Evolutionary conservation across 2,888 invertebrate species (phyloP).

Genomic region (Apeira syringaria): DNA sequence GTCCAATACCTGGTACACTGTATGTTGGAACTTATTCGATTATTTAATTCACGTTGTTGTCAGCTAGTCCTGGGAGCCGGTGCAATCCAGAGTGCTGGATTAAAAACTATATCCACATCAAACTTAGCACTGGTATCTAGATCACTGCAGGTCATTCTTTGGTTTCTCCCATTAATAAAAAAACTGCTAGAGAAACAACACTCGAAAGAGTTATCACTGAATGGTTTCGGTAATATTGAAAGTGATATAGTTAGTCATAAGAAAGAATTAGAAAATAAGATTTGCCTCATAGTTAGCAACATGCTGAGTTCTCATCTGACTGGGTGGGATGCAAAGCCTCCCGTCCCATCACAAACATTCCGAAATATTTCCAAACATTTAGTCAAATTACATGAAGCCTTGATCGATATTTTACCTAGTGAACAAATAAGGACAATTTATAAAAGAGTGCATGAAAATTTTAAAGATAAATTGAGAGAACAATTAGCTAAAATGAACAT

Average conservation of each 20-base stretch:
- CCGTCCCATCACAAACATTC: constrained; percentile 96
- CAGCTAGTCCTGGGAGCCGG: constrained; percentile 98
- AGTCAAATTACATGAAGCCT: constrained; percentile 95
- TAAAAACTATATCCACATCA: constrained; percentile 97
- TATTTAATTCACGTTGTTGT: constrained; percentile 94
- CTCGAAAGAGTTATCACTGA: constrained; percentile 70
- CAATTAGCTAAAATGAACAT: constrained; percentile 94
- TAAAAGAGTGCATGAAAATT: constrained; percentile 91
- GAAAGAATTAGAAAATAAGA: constrained; percentile 95
- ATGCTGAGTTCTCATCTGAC: constrained; percentile 91
- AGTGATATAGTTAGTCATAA: constrained; percentile 94
- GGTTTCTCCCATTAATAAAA: constrained; percentile 89
- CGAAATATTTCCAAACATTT: constrained; percentile 94
- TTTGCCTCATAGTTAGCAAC: constrained; percentile 94
- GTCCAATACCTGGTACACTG: constrained; percentile 92
- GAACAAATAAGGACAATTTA: constrained; percentile 91
- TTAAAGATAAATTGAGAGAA: constrained; percentile 93
- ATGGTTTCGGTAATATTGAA: constrained; percentile 88
- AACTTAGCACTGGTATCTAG: constrained; percentile 95
- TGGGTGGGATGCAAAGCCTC: constrained; percentile 97
- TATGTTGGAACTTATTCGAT: constrained; percentile 93
- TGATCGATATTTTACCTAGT: constrained; percentile 92
- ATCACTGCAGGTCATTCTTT: constrained; percentile 91
- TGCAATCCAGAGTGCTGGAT: constrained; percentile 96
- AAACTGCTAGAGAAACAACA: constrained; percentile 86